Percentiles rank a stretch among this genome's conserved stretches.
Conservation (phyloP, 2,113 vertebrate genomes). For the Gallinago paraguaiae region DNA sequence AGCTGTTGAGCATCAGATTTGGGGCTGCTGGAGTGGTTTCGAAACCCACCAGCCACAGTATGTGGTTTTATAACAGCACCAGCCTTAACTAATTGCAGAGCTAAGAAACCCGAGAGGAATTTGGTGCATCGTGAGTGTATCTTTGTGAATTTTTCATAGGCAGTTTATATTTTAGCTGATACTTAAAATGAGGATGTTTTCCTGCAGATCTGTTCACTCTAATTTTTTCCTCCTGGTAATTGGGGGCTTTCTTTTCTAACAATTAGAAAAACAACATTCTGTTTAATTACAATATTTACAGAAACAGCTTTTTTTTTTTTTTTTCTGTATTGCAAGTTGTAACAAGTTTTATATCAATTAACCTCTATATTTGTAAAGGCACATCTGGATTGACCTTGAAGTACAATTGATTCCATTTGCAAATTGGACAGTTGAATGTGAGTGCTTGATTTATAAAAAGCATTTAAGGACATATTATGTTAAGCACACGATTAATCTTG, state of each 20-base stretch:
- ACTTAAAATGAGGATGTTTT: constrained; percentile 52
- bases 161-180: constrained; percentile 40
- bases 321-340: background rate
- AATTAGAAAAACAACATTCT: constrained; percentile 57
- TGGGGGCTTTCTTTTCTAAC: constrained; percentile 14
- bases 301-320: background rate
- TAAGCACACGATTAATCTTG: background rate
- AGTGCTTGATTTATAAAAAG: background rate
- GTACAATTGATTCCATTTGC: background rate
- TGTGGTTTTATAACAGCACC: constrained; percentile 20
- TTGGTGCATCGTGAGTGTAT: constrained; percentile 13
- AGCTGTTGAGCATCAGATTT: constrained; percentile 36
- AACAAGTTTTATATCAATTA: background rate
- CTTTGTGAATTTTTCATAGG: constrained; percentile 40
- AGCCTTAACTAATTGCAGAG: constrained; percentile 40
- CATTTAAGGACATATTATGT: background rate
- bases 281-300: constrained; percentile 57
- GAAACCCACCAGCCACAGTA: constrained; percentile 39
- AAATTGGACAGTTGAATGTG: background rate
- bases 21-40: constrained; percentile 52
- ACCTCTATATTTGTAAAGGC: background rate
- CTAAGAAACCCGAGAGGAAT: constrained; percentile 40
- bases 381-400: background rate
- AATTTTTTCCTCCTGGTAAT: constrained; percentile 55
- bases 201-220: constrained; percentile 5